Percentiles rank a stretch among this genome's conserved stretches.
Evolutionary conservation across 2,797 vertebrate species (phyloP).

Genomic region (Hozukius guyotensis): DNA sequence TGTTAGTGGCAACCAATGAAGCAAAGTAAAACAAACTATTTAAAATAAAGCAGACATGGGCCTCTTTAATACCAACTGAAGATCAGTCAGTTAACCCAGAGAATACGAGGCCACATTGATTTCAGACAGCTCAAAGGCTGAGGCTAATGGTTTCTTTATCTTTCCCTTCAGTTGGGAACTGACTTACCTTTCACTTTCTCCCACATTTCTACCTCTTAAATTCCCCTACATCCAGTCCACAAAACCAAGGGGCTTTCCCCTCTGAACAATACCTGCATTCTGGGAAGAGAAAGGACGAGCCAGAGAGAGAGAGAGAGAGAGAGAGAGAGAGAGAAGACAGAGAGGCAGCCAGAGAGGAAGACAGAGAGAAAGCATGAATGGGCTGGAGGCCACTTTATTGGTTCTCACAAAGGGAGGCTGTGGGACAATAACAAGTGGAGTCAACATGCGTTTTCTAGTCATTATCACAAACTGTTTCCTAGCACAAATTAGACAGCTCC

Average conservation of each 20-base stretch:
- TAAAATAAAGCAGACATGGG: neutral
- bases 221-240: neutral
- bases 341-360: neutral
- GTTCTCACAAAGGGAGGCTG: slow-evolving; percentile 31
- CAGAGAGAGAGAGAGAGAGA: slow-evolving; percentile 6
- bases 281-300: slow-evolving; percentile 16
- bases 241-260: slow-evolving; percentile 19
- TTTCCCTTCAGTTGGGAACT: neutral
- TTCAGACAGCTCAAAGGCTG: neutral
- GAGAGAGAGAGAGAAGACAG: neutral
- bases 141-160: neutral
- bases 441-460: slow-evolving; percentile 28
- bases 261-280: slow-evolving; percentile 52
- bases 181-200: neutral
- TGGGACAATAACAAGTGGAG: slow-evolving; percentile 36
- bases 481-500: neutral
- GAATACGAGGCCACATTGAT: neutral
- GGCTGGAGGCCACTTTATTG: slow-evolving; percentile 36
- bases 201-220: slow-evolving; percentile 9
- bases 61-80: neutral
- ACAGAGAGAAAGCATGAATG: slow-evolving; percentile 19
- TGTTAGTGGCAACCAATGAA: neutral
- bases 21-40: neutral
- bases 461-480: slow-evolving; percentile 3
- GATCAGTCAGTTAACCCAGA: neutral